Percentiles rank a stretch among this genome's conserved stretches.
Evolutionary conservation across 2,888 invertebrate species (phyloP).

Genomic region (Pachydiplax longipennis): DNA sequence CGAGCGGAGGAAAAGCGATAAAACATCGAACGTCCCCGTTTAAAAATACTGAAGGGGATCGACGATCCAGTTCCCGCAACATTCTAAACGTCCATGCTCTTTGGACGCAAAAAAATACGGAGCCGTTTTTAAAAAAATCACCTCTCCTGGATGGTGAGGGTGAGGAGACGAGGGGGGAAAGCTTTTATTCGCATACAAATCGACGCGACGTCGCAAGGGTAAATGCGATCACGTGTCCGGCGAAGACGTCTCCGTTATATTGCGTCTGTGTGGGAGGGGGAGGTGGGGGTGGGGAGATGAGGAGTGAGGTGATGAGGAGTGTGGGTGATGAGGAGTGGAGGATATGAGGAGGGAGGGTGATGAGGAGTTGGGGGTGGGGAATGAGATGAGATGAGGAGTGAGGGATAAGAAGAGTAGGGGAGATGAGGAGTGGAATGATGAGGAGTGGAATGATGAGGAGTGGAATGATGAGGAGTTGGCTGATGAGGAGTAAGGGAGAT

Average conservation of each 20-base stretch:
- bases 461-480: not conserved
- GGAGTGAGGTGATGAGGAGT: not conserved
- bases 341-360: not conserved
- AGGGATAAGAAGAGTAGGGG: not conserved
- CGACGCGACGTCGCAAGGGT: not conserved
- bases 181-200: not conserved
- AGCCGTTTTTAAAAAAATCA: not conserved
- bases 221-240: not conserved
- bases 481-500: too few relatives aligned
- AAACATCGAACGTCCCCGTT: not conserved
- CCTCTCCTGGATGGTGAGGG: not conserved
- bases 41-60: not conserved
- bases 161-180: not conserved
- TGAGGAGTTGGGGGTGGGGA: not conserved
- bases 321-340: not conserved
- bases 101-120: not conserved
- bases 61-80: not conserved
- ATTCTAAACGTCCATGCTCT: not conserved
- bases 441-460: not conserved
- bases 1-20: not conserved
- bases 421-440: not conserved
- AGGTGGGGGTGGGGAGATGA: not conserved
- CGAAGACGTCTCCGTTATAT: constrained; percentile 6
- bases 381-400: too few relatives aligned
- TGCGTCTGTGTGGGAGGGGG: not conserved